phyloP scores from a whole-genome alignment of 37 sponge, comb jelly and placozoan species.

The Bolinopsis microptera region DNA sequence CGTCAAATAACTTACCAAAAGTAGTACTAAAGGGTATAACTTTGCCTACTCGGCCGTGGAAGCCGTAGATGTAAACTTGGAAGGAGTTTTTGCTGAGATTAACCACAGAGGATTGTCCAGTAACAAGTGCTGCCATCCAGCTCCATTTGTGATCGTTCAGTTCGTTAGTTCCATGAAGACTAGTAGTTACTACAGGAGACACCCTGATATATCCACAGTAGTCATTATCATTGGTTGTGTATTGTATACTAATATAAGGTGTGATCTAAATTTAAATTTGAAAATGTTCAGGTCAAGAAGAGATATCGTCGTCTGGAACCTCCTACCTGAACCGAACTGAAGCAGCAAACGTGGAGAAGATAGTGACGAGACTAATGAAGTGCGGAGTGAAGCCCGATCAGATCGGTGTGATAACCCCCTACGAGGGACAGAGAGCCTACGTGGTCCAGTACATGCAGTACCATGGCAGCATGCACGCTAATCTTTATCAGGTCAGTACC shows the following conservation, averaged over 20 bases:
- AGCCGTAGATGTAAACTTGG: not conserved
- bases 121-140: not conserved
- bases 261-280: no score
- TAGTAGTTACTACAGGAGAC: not conserved
- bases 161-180: not conserved
- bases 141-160: not conserved
- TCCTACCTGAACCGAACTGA: conserved; percentile 94
- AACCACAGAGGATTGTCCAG: not conserved
- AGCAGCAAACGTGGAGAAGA: conserved; percentile 89
- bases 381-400: conserved; percentile 85
- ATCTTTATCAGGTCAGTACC: conserved; percentile 86
- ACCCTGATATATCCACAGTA: not conserved
- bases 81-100: not conserved
- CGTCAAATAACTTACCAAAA: not conserved
- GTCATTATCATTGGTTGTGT: no score
- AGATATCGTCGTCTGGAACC: conserved; percentile 88
- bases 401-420: conserved; percentile 97
- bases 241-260: no score
- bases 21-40: not conserved
- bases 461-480: conserved; percentile 81
- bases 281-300: conserved; percentile 80
- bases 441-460: conserved; percentile 93
- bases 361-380: conserved; percentile 87
- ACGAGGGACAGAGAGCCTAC: conserved; percentile 94
- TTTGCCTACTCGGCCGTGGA: not conserved